Conservation (phyloP, 2,797 vertebrate genomes). For the Sebastiscus tertius region DNA sequence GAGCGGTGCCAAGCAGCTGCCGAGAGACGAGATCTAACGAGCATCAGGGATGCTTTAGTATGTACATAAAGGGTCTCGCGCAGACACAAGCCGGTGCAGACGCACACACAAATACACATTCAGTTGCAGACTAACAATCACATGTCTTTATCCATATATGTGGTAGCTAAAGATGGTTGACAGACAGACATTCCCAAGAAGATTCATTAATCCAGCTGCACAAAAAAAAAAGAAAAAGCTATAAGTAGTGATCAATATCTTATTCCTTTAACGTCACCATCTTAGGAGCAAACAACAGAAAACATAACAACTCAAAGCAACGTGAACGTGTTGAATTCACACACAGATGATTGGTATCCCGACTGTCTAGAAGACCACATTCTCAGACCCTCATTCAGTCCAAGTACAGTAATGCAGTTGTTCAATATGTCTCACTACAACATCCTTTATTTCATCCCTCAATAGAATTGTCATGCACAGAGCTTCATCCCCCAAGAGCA, state of each 20-base stretch:
- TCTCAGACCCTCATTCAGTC: neutral
- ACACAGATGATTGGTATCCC: neutral
- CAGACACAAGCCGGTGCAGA: conserved; percentile 52
- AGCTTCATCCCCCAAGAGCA: conserved; percentile 26
- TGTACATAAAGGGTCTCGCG: conserved; percentile 78
- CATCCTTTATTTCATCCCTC: conserved; percentile 36
- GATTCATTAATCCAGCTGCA: neutral
- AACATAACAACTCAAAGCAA: conserved; percentile 24
- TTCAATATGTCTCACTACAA: conserved; percentile 15
- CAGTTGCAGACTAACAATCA: conserved; percentile 59
- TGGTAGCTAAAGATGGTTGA: conserved; percentile 81
- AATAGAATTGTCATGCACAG: conserved; percentile 25
- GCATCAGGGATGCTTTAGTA: conserved; percentile 77
- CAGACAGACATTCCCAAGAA: conserved; percentile 34
- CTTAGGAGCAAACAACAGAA: conserved; percentile 24
- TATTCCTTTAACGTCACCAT: conserved; percentile 44
- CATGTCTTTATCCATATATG: conserved; percentile 51
- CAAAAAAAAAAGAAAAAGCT: neutral
- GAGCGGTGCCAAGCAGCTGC: conserved; percentile 75
- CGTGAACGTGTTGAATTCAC: neutral
- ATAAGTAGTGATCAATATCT: conserved; percentile 82
- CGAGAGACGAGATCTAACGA: conserved; percentile 80
- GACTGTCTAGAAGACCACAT: conserved; percentile 9
- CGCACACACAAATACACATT: conserved; percentile 53
- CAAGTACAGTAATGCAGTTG: neutral